Evolutionary conservation across 2,888 invertebrate species (phyloP), one percentile per base, ranked within the genome.

Genomic region (Cyaniris semiargus): DNA sequence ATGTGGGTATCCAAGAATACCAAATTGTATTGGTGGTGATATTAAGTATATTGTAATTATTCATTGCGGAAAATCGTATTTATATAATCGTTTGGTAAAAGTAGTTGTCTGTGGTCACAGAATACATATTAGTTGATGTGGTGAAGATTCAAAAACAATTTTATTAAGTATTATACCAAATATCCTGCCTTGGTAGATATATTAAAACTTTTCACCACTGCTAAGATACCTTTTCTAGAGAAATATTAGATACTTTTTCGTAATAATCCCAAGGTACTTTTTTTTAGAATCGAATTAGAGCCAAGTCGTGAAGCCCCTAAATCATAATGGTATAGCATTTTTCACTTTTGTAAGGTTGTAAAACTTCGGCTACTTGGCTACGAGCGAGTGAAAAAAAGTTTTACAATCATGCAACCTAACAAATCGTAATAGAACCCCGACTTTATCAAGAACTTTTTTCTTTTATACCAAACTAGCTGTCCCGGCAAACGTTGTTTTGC

Each of bases 271-370:
- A 15, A 66, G 66, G 1, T 18, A 66, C 31, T 66, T 66, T 27
- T 15, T 66, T 27, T 66, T 27, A 6, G 15, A 66, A 66, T 66
- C 31, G 27, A 66, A 31, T 31, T 66, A 15, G 27, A 66, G 66
- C 66, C 27, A 66, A 66, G 66, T 66, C 27, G 13, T 66, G 27
- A 27, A 66, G 23, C 27, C 66, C 66, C 21, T 60, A 23, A 60
- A 60, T 60, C 60, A 60, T 60, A 10, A 60, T 3, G 60, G 13
- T 13, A 60, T 15, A 60, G 27, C 60, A 66, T 66, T 31, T 77
- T 18, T 74, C 77, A 75, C 74, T 66, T n/a, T n/a, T n/a, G n/a
- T n/a, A n/a, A n/a, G n/a, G n/a, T n/a, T 66, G 66, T 66, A 18
- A 66, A 66, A 66, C 66, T 66, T 31, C 6, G 5, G 66, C 18